Base-by-base conservation (phyloP, 1,140 invertebrate genomes). In the Ruditapes philippinarum region DNA sequence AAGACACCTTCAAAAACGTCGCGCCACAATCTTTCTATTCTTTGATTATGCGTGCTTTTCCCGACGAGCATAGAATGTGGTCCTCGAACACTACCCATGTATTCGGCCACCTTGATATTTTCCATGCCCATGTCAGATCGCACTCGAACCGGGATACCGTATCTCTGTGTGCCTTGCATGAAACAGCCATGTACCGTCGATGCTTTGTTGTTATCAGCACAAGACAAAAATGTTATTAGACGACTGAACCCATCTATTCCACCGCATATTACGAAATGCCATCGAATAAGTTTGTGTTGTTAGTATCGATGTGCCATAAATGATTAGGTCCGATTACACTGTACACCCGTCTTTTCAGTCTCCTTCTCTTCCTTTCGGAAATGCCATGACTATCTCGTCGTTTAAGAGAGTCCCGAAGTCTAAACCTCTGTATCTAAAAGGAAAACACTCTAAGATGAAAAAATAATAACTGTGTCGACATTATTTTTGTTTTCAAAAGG, bases 21-120 rank as follows among this genome's bases (percentile, higher is more conserved):
- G 49, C 81, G n/a, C 81, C 81, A 84, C 42, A 84, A 45, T 38
- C 81, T 42, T 70, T 73, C 65, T 3, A 84, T 84, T 40, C 68
- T 12, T 73, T 84, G 81, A 25, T 70, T 51, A 65, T 73, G 79
- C 1, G 79, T 81, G 31, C 42, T 84, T 45, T 73, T 70, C 25
- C 76, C 68, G 3, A 31, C 36, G 3, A 84, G 17, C 65, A 73
- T 65, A 31, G 3, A 5, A 40, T 33, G 22, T 40, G 62, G n/a
- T 22, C 68, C 45, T 5, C 82, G n/a, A 33, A 9, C n/a, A 38
- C 22, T 14, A 5, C 14, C 14, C 82, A 74, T 85, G 36, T 54
- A 85, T 22, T 74, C 54, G 2, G 68, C 68, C 9, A 85, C 82
- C 2, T 33, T 9, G 0, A 54, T 28, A 31, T 84, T 84, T 70